Percentiles rank a stretch among this genome's conserved stretches.
These are phyloP conservation scores for Phaenicophaeus curvirostris DNA, from an alignment of 2,797 vertebrate species.

Conservation along the genomic window DNA sequence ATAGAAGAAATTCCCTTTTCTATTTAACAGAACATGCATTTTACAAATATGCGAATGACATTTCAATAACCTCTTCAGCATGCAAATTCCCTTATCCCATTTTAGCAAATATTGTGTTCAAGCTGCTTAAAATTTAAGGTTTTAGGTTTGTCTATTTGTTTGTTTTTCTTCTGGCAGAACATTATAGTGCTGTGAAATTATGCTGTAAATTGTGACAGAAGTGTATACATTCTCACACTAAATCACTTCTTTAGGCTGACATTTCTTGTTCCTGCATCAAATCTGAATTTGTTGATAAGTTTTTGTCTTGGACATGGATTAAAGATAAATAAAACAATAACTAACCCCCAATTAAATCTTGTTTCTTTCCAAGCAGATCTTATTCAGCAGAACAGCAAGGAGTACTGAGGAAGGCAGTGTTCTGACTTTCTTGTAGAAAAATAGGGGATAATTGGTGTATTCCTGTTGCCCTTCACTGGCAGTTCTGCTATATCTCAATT, in stretches of 20 bases:
- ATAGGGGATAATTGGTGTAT: neutral
- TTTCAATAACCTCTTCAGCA: slow-evolving; percentile 31
- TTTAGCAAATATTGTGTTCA: slow-evolving; percentile 36
- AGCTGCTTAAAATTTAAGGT: slow-evolving; percentile 37
- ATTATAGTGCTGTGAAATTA: neutral
- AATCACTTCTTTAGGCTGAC: neutral
- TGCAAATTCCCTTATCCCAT: slow-evolving; percentile 32
- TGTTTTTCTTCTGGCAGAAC: slow-evolving; percentile 25
- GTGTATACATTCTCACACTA: neutral
- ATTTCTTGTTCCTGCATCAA: neutral
- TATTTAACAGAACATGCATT: slow-evolving; percentile 3
- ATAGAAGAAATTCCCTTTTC: slow-evolving; percentile 21
- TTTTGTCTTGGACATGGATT: neutral
- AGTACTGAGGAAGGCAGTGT: neutral
- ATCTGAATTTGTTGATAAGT: neutral
- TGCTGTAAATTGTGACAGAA: neutral
- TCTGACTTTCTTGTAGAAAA: neutral
- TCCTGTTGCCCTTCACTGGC: neutral
- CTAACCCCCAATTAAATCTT: neutral
- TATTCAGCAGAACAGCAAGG: neutral
- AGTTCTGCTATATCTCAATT: neutral
- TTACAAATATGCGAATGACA: slow-evolving; percentile 4
- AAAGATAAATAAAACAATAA: neutral
- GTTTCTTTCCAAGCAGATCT: neutral
- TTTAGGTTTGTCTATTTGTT: slow-evolving; percentile 30